Evolutionary conservation across 2,113 vertebrate species (phyloP).

Genomic region (Dascyllus trimaculatus): DNA sequence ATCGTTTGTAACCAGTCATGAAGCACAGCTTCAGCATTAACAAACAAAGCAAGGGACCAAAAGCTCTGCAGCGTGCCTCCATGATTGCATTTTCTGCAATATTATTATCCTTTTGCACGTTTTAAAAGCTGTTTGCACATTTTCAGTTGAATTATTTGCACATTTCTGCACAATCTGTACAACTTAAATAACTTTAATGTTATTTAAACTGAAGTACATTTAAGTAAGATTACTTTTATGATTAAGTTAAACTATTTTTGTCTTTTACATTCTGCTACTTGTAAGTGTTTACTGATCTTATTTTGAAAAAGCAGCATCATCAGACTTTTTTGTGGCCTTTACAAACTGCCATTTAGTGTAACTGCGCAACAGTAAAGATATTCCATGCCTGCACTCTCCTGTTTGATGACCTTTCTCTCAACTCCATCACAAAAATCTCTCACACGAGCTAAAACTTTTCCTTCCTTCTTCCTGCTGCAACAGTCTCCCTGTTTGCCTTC

Average conservation of each 20-base stretch:
- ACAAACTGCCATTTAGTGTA: background rate
- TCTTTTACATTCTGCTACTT: too few relatives aligned
- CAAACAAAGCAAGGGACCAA: background rate
- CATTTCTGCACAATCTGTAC: too few relatives aligned
- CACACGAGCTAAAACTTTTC: background rate
- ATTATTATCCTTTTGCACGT: too few relatives aligned
- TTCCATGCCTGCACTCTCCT: background rate
- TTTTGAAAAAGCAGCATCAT: background rate
- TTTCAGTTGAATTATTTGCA: too few relatives aligned
- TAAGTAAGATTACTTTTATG: too few relatives aligned
- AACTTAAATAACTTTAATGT: too few relatives aligned
- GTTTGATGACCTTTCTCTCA: background rate
- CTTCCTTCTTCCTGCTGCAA: background rate
- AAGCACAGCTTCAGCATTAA: background rate
- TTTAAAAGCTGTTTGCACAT: too few relatives aligned
- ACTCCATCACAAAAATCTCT: background rate
- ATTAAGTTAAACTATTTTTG: too few relatives aligned
- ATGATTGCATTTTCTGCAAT: too few relatives aligned
- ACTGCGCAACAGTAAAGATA: background rate
- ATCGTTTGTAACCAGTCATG: background rate
- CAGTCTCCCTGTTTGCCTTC: background rate
- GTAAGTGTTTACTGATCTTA: background rate
- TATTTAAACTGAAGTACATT: too few relatives aligned
- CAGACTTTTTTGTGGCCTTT: background rate
- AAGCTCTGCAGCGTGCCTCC: too few relatives aligned